A percentile compares a stretch with the other conserved stretches of the same genome.
Conservation (phyloP, 2,888 invertebrate species). For the Margaritifera margaritifera region DNA sequence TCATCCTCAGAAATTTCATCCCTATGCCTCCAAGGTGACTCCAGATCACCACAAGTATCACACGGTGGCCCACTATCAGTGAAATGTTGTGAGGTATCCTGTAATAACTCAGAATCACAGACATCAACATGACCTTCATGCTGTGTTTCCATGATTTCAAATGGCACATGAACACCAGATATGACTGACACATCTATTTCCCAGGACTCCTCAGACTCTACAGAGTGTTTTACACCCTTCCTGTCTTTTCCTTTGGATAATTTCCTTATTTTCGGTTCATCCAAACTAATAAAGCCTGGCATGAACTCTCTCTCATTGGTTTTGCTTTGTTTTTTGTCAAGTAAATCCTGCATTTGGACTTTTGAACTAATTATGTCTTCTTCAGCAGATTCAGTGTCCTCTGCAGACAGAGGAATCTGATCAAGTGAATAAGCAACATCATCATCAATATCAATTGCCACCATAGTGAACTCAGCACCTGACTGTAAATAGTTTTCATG, state of each 20-base stretch:
- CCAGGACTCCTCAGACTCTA: neutral
- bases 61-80: too few species aligned
- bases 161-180: neutral
- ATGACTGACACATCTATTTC: slow-evolving; percentile 1
- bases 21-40: too few species aligned
- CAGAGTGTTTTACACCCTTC: neutral
- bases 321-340: slow-evolving; percentile 28
- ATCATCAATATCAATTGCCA: slow-evolving; percentile 93
- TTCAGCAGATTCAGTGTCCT: slow-evolving; percentile 22
- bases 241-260: neutral
- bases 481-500: slow-evolving; percentile 90
- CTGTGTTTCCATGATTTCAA: too few species aligned
- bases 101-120: too few species aligned
- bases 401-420: slow-evolving; percentile 52
- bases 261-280: slow-evolving; percentile 49
- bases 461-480: slow-evolving; percentile 84
- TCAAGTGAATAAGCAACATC: slow-evolving; percentile 94
- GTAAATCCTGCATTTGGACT: slow-evolving; percentile 23
- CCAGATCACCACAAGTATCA: too few species aligned
- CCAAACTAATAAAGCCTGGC: slow-evolving; percentile 65
- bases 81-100: too few species aligned
- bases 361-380: slow-evolving; percentile 14
- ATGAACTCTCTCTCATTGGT: slow-evolving; percentile 59
- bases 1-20: too few species aligned
- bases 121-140: too few species aligned